Percentiles rank a stretch among this genome's conserved stretches.
Conservation (phyloP, 2,888 invertebrate genomes). For the Caenorhabditis sp. region DNA sequence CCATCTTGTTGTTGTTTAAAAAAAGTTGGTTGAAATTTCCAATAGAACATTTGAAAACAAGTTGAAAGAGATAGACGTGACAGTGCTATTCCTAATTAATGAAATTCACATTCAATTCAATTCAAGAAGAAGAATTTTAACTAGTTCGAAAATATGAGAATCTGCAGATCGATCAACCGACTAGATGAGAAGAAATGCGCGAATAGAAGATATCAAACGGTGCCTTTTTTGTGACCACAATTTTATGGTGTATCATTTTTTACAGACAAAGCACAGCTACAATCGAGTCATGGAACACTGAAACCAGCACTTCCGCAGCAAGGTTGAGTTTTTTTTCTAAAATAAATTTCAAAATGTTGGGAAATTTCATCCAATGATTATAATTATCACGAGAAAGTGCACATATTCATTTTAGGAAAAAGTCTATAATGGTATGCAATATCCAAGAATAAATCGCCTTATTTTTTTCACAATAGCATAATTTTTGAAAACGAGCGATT, state of each 20-base stretch:
- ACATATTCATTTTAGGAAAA: too few relatives aligned
- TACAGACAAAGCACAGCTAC: constrained; percentile 32
- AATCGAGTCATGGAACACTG: constrained; percentile 15
- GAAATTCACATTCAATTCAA: background rate
- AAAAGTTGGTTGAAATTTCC: constrained; percentile 1
- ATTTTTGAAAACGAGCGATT: too few relatives aligned
- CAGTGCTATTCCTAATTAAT: background rate
- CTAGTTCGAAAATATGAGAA: background rate
- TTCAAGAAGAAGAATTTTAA: background rate
- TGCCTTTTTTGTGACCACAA: background rate
- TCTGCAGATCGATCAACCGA: background rate
- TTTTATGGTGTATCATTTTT: constrained; percentile 1
- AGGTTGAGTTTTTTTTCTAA: background rate
- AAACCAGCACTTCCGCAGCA: background rate
- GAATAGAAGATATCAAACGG: constrained; percentile 4
- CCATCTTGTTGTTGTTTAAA: background rate
- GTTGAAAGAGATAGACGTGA: background rate
- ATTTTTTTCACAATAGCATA: too few relatives aligned
- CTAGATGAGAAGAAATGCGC: background rate
- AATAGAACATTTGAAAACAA: background rate
- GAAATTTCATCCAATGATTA: too few relatives aligned
- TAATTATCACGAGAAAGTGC: too few relatives aligned
- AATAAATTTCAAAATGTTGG: background rate
- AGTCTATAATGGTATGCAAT: too few relatives aligned
- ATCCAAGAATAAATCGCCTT: too few relatives aligned